Evolutionary conservation across 1,140 invertebrate genomes (phyloP).

Genomic region (Spodoptera litura): DNA sequence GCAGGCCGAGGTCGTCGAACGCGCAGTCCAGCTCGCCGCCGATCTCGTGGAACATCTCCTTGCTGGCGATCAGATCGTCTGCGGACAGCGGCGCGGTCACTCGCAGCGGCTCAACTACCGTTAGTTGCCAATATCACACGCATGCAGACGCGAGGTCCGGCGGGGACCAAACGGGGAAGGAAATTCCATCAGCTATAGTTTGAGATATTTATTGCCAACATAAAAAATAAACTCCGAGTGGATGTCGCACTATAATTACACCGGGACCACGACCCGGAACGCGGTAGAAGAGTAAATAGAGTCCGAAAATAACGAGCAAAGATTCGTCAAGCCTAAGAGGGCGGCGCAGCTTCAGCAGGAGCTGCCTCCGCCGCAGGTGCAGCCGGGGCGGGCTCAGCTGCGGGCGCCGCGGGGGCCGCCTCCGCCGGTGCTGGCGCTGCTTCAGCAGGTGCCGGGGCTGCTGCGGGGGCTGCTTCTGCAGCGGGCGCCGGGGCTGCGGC

Average conservation of each 20-base stretch:
- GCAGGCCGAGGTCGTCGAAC: slow-evolving; percentile 93
- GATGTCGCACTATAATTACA: slow-evolving; percentile 32
- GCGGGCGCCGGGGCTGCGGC: slow-evolving; percentile 49
- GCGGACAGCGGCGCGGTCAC: slow-evolving; percentile 77
- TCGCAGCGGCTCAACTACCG: slow-evolving; percentile 40
- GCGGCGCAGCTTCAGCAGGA: slow-evolving; percentile 59
- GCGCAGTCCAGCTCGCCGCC: slow-evolving; percentile 98
- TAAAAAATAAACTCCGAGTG: slow-evolving; percentile 54
- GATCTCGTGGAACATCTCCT: slow-evolving; percentile 99
- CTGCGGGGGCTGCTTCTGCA: slow-evolving; percentile 45
- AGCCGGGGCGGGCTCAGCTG: slow-evolving; percentile 59
- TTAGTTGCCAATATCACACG: slow-evolving; percentile 58
- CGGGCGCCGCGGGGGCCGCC: slow-evolving; percentile 56
- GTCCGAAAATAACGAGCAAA: slow-evolving; percentile 27
- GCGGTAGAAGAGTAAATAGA: slow-evolving; percentile 28
- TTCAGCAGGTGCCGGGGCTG: slow-evolving; percentile 49
- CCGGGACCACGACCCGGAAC: slow-evolving; percentile 27
- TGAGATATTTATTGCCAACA: slow-evolving; percentile 66
- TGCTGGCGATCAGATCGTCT: slow-evolving; percentile 99
- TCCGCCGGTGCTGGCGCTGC: slow-evolving; percentile 53
- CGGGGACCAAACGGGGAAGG: slow-evolving; percentile 10
- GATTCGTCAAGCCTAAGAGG: slow-evolving; percentile 49
- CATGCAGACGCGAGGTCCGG: slow-evolving; percentile 55
- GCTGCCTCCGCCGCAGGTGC: slow-evolving; percentile 33
- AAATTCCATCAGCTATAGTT: slow-evolving; percentile 82